phyloP scores from a whole-genome alignment of 1,140 invertebrate species.

The Pomacea maculata region DNA sequence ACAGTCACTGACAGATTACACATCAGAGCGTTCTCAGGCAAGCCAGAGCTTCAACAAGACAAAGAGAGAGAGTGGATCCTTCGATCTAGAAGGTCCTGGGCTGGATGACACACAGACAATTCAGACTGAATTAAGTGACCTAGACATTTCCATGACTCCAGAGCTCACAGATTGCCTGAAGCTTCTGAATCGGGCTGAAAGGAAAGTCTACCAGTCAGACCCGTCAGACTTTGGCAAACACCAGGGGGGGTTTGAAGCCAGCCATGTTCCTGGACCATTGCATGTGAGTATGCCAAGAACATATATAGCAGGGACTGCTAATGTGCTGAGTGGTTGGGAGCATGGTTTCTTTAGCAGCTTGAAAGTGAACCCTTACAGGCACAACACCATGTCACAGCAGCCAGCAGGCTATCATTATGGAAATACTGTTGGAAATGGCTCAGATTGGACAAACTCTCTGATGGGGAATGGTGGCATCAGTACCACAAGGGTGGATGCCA shows the following conservation, averaged over 20 bases:
- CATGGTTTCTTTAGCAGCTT: slow-evolving; percentile 28
- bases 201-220: slow-evolving; percentile 44
- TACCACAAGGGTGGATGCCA: background rate
- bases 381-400: background rate
- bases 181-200: slow-evolving; percentile 60
- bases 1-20: too few relatives aligned
- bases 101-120: slow-evolving; percentile 53
- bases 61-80: slow-evolving; percentile 5
- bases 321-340: slow-evolving; percentile 15
- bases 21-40: too few relatives aligned
- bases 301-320: background rate
- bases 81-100: slow-evolving; percentile 26
- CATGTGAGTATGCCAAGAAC: background rate
- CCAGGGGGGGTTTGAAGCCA: background rate
- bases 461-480: background rate
- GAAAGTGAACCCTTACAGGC: slow-evolving; percentile 23
- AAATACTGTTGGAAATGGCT: background rate
- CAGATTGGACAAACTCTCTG: background rate
- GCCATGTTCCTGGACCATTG: background rate
- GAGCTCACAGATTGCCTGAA: slow-evolving; percentile 64
- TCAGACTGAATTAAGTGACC: slow-evolving; percentile 51
- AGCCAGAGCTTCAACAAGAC: too few relatives aligned
- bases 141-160: slow-evolving; percentile 58
- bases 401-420: background rate
- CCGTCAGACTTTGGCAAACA: background rate